phyloP scores from a whole-genome alignment of 92 coral and sea anemone genomes.

The Bergia puertoricense region DNA sequence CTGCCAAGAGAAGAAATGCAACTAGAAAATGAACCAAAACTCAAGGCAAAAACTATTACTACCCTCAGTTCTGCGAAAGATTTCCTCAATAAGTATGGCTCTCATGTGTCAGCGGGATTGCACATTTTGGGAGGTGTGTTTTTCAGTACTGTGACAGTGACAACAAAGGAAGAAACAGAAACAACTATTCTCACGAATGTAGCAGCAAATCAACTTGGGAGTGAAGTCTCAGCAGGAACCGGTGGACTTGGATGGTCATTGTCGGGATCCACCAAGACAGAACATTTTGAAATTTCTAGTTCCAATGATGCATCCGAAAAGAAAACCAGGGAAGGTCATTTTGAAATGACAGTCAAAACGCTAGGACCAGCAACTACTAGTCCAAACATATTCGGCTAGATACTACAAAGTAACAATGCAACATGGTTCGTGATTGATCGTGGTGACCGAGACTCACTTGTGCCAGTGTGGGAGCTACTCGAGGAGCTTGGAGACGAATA shows the following conservation, averaged over 20 bases:
- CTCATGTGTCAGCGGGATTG: slow-evolving; percentile 27
- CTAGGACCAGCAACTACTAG: slow-evolving; percentile 25
- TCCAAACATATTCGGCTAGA: not conserved
- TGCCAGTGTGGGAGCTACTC: slow-evolving; percentile 34
- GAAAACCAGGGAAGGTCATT: not conserved
- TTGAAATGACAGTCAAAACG: slow-evolving; percentile 25
- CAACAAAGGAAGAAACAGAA: slow-evolving; percentile 19
- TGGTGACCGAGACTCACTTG: slow-evolving; percentile 1
- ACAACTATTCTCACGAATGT: slow-evolving; percentile 1
- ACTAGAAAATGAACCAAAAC: slow-evolving; percentile 4
- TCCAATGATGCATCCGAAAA: not conserved
- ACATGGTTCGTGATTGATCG: slow-evolving; percentile 38
- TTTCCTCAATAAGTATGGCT: slow-evolving; percentile 21
- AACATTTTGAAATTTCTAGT: not conserved
- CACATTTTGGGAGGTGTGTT: slow-evolving; percentile 34
- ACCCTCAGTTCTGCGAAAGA: not conserved
- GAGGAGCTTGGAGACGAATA: slow-evolving; percentile 11
- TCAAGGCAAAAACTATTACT: not conserved
- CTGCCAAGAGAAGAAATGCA: slow-evolving; percentile 31
- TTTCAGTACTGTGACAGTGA: slow-evolving; percentile 20
- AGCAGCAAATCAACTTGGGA: slow-evolving; percentile 13
- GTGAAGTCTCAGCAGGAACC: slow-evolving; percentile 14
- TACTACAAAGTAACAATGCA: slow-evolving; percentile 28
- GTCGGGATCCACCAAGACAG: not conserved
- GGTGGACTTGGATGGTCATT: not conserved